Conservation (phyloP, 2,797 vertebrate species). For the Liparis tanakae region DNA sequence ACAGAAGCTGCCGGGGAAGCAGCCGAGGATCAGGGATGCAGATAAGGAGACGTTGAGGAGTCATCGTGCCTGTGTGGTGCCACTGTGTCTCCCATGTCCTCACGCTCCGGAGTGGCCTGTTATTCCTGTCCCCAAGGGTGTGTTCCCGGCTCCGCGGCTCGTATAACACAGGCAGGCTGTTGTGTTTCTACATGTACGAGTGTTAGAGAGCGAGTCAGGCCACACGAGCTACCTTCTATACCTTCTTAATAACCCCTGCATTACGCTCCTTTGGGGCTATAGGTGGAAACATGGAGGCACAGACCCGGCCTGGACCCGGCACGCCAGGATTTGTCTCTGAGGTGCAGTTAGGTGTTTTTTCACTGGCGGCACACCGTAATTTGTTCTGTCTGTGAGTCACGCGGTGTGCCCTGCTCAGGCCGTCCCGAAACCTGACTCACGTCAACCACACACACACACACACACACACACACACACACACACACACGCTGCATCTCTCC, state of each 20-base stretch:
- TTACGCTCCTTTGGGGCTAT: slow-evolving; percentile 7
- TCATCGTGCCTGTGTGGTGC: slow-evolving; percentile 73
- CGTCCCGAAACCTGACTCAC: slow-evolving; percentile 49
- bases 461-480: slow-evolving; percentile 38
- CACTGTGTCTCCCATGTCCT: slow-evolving; percentile 76
- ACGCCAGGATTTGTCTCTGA: background rate
- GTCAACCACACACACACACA: slow-evolving; percentile 35
- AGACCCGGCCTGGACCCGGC: background rate
- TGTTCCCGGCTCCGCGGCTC: slow-evolving; percentile 71
- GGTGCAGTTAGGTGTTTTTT: slow-evolving; percentile 22
- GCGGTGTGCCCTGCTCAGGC: slow-evolving; percentile 14
- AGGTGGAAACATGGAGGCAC: slow-evolving; percentile 6
- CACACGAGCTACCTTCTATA: background rate
- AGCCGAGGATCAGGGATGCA: slow-evolving; percentile 59
- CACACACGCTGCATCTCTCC: background rate
- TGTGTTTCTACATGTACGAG: slow-evolving; percentile 49
- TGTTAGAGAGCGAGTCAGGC: slow-evolving; percentile 28
- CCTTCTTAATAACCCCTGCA: background rate
- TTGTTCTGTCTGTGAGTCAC: slow-evolving; percentile 41
- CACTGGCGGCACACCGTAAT: background rate
- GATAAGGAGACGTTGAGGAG: slow-evolving; percentile 70
- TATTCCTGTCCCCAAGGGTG: slow-evolving; percentile 84
- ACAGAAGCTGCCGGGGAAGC: slow-evolving; percentile 64
- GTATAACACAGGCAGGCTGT: slow-evolving; percentile 56
- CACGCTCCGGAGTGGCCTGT: slow-evolving; percentile 79